Evolutionary conservation across 1,140 invertebrate species (phyloP).

Genomic region (Melanaphis sacchari): DNA sequence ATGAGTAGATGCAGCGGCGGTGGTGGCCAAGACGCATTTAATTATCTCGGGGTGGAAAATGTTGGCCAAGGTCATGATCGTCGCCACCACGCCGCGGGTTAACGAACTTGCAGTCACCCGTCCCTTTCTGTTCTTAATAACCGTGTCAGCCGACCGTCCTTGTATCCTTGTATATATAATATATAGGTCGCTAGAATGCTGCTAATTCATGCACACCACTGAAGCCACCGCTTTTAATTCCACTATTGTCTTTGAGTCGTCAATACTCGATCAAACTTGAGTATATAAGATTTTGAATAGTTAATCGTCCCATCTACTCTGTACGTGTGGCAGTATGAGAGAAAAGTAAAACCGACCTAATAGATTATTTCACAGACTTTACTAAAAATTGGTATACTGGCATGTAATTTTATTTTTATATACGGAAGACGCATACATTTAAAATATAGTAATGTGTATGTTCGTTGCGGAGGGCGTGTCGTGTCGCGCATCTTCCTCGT

Average conservation of each 20-base stretch:
- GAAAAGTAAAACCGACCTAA: too few species aligned
- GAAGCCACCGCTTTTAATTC: background rate
- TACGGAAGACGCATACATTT: too few species aligned
- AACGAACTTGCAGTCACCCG: constrained; percentile 47
- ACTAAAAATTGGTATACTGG: too few species aligned
- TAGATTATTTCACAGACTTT: too few species aligned
- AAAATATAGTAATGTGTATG: background rate
- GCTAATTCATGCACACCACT: background rate
- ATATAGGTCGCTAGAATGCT: background rate
- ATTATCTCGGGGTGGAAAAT: constrained; percentile 57
- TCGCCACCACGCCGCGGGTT: constrained; percentile 40
- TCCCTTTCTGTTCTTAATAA: constrained; percentile 50
- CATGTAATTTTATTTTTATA: too few species aligned
- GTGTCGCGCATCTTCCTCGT: background rate
- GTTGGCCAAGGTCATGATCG: constrained; percentile 50
- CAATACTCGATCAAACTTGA: too few species aligned
- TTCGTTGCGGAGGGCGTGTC: background rate
- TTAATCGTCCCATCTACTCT: too few species aligned
- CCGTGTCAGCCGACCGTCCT: constrained; percentile 48
- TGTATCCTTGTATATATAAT: background rate
- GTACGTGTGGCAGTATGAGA: too few species aligned
- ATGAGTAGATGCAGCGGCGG: background rate
- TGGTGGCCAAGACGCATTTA: constrained; percentile 51
- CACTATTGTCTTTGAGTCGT: background rate
- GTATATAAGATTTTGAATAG: too few species aligned